A percentile compares a stretch with the other conserved stretches of the same genome.
Evolutionary conservation across 2,797 vertebrate genomes (phyloP).

Genomic region (Chaenodraco wilsoni): DNA sequence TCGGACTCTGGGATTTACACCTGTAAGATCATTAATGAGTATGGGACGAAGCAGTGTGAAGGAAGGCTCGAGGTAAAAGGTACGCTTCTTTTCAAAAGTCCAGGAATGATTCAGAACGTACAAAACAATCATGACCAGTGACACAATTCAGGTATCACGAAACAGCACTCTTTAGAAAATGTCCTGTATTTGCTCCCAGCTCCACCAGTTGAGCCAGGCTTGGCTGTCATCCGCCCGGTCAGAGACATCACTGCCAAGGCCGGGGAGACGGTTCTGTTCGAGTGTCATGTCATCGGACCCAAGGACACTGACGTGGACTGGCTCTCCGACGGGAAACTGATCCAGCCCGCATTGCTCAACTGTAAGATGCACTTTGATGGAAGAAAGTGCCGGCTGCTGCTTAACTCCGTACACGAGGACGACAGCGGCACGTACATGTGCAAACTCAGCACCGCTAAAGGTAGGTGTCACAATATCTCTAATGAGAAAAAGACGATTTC

Average conservation of each 20-base stretch:
- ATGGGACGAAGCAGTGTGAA: constrained; percentile 95
- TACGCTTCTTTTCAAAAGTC: constrained; percentile 22
- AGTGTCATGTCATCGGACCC: constrained; percentile 90
- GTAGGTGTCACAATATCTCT: constrained; percentile 61
- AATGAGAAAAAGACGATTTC: not conserved
- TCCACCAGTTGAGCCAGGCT: constrained; percentile 79
- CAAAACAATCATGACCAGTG: constrained; percentile 3
- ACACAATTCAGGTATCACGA: not conserved
- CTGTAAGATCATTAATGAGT: constrained; percentile 97
- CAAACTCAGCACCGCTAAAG: constrained; percentile 97
- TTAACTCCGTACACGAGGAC: constrained; percentile 97
- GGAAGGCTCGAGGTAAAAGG: constrained; percentile 94
- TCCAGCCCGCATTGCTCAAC: constrained; percentile 96
- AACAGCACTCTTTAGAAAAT: constrained; percentile 29
- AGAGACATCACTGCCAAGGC: constrained; percentile 93
- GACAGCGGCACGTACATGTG: constrained; percentile 95
- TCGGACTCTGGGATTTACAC: constrained; percentile 92
- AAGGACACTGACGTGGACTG: constrained; percentile 97
- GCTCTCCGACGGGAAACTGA: constrained; percentile 93
- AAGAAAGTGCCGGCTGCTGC: constrained; percentile 91
- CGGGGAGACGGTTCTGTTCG: constrained; percentile 93
- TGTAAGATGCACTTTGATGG: constrained; percentile 99
- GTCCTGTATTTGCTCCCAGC: constrained; percentile 69
- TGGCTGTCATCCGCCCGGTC: constrained; percentile 89
- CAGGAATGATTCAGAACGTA: not conserved